Base-by-base conservation (phyloP, 1,140 invertebrate species). In the Metopolophium dirhodum region DNA sequence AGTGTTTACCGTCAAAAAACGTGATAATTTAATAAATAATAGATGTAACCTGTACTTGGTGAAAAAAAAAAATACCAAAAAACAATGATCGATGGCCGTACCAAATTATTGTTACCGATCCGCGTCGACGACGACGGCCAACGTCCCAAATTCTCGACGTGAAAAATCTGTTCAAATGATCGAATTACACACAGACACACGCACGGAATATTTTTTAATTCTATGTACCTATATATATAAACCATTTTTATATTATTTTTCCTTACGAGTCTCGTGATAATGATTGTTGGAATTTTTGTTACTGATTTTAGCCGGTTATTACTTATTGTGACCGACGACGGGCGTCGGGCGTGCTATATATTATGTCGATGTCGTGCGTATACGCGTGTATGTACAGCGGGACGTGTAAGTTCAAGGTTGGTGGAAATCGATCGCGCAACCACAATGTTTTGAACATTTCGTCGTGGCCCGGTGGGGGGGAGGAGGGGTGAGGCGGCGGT, bases 371-470 rank as follows among this genome's bases (percentile, higher is more conserved):
- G 47, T 87, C 45, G 30, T 49, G 18, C 85, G 86, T 49, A 87
- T 30, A 37, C 82, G 23, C 23, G 82, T 54, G 18, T n/a, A 54
- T 51, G n/a, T 88, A 35, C 14, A 35, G 47, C 83, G 23, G 22
- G 37, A 86, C 45, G 49, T 37, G 2, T 45, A 90, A 90, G 89
- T 90, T 90, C 89, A 90, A 90, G 89, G 89, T 90, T 68, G 54
- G 37, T 47, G 30, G 30, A 68, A 90, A 90, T 90, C 89, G 89
- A 90, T 90, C 54, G 89, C 18, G 30, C 37, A 23, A 26, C 37
- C 26, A n/a, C 89, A 68, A 68, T 45, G 54, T 61, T 90, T 90
- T 68, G 54, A 45, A 90, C 89, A 41, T 61, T 61, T 68, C 37
- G 7, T 57, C n/a, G 47, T 57, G 9, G 2, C 41, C 3, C 41